Evolutionary conservation across 2,888 invertebrate genomes (phyloP).

Genomic region (Vandiemenella viatica): DNA sequence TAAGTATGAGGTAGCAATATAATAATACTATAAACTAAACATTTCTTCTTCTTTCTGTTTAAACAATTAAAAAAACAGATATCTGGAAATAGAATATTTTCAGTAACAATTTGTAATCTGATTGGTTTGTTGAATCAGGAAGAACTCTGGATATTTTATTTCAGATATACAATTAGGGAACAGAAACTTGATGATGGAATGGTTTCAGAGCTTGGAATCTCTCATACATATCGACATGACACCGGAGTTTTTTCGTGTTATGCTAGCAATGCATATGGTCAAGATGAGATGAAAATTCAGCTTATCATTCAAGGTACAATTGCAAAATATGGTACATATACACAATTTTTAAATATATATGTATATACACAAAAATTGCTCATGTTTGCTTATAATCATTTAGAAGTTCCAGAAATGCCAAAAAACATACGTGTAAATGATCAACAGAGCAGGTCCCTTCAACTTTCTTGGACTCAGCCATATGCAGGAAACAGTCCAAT

Average conservation of each 20-base stretch:
- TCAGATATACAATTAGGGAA: conserved; percentile 60
- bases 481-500: conserved; percentile 82
- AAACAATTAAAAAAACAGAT: no score
- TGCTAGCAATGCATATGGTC: conserved; percentile 78
- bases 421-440: conserved; percentile 72
- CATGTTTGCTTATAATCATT: conserved; percentile 11
- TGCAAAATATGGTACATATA: neutral
- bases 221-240: conserved; percentile 73
- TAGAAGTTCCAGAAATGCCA: conserved; percentile 79
- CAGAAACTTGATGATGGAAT: conserved; percentile 64
- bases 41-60: no score
- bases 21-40: no score
- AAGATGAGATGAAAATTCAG: conserved; percentile 80
- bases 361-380: neutral
- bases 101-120: no score
- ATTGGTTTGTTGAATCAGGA: no score
- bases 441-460: conserved; percentile 67
- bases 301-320: conserved; percentile 68
- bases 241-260: conserved; percentile 78
- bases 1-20: no score
- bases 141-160: no score
- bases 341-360: neutral
- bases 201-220: conserved; percentile 71
- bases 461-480: conserved; percentile 78
- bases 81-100: no score